A percentile compares a stretch with the other conserved stretches of the same genome.
These are phyloP conservation scores for Colletes collaris DNA, from an alignment of 2,888 invertebrate genomes.

Conservation along the genomic window DNA sequence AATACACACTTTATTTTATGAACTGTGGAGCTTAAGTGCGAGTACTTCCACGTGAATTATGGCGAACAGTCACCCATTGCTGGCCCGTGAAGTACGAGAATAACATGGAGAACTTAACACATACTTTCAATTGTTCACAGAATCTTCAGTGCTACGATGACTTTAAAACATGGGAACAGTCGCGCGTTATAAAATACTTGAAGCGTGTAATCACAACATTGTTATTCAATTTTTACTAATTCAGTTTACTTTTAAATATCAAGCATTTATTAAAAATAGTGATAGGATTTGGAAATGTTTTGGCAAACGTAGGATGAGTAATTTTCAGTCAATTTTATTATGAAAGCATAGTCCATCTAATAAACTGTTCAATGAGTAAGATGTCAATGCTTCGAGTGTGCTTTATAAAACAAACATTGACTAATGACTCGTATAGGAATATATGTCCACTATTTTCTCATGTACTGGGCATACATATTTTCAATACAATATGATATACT, in stretches of 20 bases:
- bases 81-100: not conserved
- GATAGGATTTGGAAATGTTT: not conserved
- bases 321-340: slow-evolving; percentile 14
- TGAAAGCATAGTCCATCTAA: not conserved
- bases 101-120: too few relatives aligned
- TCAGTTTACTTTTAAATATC: not conserved
- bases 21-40: slow-evolving; percentile 2
- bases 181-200: not conserved
- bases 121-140: not conserved
- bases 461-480: not conserved
- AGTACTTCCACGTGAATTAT: slow-evolving; percentile 14
- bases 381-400: not conserved
- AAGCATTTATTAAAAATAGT: not conserved
- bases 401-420: slow-evolving; percentile 4
- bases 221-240: not conserved
- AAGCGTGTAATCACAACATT: too few relatives aligned
- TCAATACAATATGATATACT: not conserved
- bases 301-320: not conserved
- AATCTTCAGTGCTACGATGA: not conserved
- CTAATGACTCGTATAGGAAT: not conserved
- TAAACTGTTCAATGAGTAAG: not conserved
- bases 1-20: slow-evolving; percentile 16
- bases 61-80: not conserved
- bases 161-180: not conserved
- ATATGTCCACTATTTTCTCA: not conserved